Base-by-base conservation (phyloP, 2,888 invertebrate genomes). In the Fabriciana adippe region DNA sequence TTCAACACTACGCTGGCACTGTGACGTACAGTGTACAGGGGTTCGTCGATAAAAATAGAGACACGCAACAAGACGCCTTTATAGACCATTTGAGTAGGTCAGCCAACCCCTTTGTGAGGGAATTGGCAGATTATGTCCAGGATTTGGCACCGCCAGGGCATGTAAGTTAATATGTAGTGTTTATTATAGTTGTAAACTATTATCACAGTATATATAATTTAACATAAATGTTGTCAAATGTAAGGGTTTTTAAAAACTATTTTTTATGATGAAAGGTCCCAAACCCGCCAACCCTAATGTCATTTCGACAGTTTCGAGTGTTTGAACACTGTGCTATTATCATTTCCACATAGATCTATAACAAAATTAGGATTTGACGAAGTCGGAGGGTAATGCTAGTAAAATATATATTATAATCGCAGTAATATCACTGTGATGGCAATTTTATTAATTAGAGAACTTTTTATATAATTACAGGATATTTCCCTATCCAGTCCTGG, bases 61-160 rank as follows among this genome's bases (percentile, higher is more conserved):
- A 98, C 79, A 97, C 97, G 0, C 98, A 98, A 82, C 98, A 98
- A 83, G 98, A 98, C 81, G 97, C 97, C 0, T 96, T 98, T 81
- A 97, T 98, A 74, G 97, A 98, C 83, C 96, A 97, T 74, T 95
- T 98, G 93, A 96, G 96, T 55, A 93, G 97, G 54, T 97, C 97
- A 60, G 95, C 94, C 5, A 97, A 97, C 79, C 95, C 95, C 51
- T 97, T 97, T 81, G 96, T 98, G 0, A 95, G 96, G 79, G 97
- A 97, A 78, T 90, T 95, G 13, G 94, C 95, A 1, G 94, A 93
- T 75, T 93, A 93, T 67, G 90, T 89, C 14, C 89, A 89, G 57
- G 92, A 92, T 50, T 74, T 92, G 56, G 88, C 95, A 16, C 94
- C 95, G 0, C 94, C 94, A 16, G 95, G 94, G 84, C 95, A 96